Evolutionary conservation across 2,113 vertebrate species (phyloP).

Genomic region (Piaya cayana): DNA sequence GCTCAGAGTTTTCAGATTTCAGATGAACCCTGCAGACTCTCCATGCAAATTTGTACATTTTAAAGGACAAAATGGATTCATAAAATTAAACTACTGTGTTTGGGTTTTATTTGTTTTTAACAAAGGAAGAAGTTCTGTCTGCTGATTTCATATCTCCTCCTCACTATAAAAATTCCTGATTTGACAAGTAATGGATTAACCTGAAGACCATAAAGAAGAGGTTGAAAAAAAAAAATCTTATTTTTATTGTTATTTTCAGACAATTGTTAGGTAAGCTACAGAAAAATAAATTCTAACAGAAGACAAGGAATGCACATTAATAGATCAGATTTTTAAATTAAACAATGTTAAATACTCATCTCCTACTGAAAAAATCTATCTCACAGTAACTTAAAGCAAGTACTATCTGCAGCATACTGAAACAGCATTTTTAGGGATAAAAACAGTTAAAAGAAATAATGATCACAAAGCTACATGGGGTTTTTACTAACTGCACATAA

Average conservation of each 20-base stretch:
- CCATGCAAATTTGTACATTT: rapidly evolving
- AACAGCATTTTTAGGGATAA: background rate
- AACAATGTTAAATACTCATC: background rate
- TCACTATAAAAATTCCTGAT: background rate
- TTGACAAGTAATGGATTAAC: background rate
- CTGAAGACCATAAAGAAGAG: background rate
- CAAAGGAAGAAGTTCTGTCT: background rate
- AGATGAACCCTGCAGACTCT: background rate
- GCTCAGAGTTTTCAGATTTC: background rate
- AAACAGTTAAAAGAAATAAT: background rate
- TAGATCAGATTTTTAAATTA: background rate
- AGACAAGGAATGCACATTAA: background rate
- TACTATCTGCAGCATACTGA: background rate
- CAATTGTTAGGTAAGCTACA: background rate
- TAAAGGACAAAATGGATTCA: background rate
- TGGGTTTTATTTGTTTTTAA: background rate
- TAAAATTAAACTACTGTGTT: background rate
- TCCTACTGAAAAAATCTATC: background rate
- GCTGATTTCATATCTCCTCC: background rate
- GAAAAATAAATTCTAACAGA: background rate
- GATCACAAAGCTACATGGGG: background rate
- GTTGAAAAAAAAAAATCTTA: background rate
- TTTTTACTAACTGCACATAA: background rate
- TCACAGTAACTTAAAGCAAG: background rate
- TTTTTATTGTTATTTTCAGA: background rate